Conservation (phyloP, 1,140 invertebrate genomes). For the Papilio machaon region DNA sequence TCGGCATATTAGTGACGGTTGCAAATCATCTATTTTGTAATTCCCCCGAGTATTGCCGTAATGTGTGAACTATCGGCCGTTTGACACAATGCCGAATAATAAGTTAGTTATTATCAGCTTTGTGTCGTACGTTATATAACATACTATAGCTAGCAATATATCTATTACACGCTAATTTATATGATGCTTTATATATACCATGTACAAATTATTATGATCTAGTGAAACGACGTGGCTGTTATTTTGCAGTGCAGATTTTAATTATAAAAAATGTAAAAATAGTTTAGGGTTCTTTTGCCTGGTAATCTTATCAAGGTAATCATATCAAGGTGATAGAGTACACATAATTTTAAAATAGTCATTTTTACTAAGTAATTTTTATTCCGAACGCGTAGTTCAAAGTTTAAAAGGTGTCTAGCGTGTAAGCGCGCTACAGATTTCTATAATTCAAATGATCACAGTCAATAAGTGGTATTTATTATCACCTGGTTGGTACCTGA, state of each 20-base stretch:
- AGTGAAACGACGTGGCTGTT: not conserved
- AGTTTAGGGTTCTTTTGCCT: too few relatives aligned
- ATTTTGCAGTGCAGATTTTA: not conserved
- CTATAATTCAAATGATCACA: not conserved
- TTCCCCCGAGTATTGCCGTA: conserved; percentile 2
- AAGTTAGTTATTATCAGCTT: conserved; percentile 17
- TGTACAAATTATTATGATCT: not conserved
- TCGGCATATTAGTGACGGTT: conserved; percentile 43
- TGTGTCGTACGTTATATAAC: conserved; percentile 4
- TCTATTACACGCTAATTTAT: not conserved
- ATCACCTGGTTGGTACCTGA: not conserved
- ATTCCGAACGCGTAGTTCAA: not conserved
- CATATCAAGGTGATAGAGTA: too few relatives aligned
- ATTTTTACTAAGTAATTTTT: not conserved
- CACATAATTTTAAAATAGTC: too few relatives aligned
- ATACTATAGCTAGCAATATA: conserved; percentile 13
- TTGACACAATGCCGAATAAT: conserved; percentile 20
- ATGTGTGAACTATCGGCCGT: conserved; percentile 39
- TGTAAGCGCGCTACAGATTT: not conserved
- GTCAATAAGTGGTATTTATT: conserved; percentile 5
- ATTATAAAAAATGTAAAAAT: too few relatives aligned
- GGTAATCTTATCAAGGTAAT: too few relatives aligned
- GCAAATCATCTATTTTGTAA: conserved; percentile 44
- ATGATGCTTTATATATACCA: not conserved
- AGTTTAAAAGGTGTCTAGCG: not conserved